Evolutionary conservation across 2,888 invertebrate species (phyloP).

Genomic region (Torymus tubicola): DNA sequence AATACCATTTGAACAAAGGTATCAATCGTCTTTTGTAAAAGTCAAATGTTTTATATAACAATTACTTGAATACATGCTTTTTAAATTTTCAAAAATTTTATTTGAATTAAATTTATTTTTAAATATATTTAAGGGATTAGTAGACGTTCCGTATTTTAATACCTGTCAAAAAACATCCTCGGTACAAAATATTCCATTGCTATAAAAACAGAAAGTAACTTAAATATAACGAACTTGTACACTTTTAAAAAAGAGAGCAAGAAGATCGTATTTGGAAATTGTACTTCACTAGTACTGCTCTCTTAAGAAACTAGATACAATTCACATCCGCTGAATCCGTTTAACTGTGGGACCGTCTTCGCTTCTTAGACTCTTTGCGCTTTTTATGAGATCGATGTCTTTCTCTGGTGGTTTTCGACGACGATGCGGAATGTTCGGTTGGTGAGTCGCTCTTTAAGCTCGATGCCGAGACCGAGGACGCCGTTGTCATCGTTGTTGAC

Average conservation of each 20-base stretch:
- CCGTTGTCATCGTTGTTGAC: slow-evolving; percentile 10
- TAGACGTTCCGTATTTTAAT: no score
- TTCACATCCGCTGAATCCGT: slow-evolving; percentile 28
- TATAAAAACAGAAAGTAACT: background rate
- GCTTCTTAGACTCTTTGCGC: slow-evolving; percentile 62
- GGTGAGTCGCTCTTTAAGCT: slow-evolving; percentile 49
- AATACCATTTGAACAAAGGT: no score
- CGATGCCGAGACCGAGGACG: slow-evolving; percentile 27
- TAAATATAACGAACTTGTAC: background rate
- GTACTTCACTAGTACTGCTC: slow-evolving; percentile 31
- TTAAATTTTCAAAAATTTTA: no score
- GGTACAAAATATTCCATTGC: background rate
- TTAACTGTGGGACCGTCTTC: slow-evolving; percentile 65
- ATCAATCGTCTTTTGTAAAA: no score
- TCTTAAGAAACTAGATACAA: slow-evolving; percentile 41
- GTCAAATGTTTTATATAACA: no score
- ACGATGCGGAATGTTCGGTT: slow-evolving; percentile 48
- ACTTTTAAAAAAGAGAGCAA: slow-evolving; percentile 19
- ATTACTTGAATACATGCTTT: no score
- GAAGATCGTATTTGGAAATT: slow-evolving; percentile 45
- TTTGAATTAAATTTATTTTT: no score
- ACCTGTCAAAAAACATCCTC: no score
- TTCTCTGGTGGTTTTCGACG: slow-evolving; percentile 55
- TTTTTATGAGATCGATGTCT: slow-evolving; percentile 64
- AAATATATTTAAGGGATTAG: no score